These are phyloP conservation scores for Masnerella sp. DNA, from an alignment of 2,888 invertebrate species.

Conservation along the genomic window DNA sequence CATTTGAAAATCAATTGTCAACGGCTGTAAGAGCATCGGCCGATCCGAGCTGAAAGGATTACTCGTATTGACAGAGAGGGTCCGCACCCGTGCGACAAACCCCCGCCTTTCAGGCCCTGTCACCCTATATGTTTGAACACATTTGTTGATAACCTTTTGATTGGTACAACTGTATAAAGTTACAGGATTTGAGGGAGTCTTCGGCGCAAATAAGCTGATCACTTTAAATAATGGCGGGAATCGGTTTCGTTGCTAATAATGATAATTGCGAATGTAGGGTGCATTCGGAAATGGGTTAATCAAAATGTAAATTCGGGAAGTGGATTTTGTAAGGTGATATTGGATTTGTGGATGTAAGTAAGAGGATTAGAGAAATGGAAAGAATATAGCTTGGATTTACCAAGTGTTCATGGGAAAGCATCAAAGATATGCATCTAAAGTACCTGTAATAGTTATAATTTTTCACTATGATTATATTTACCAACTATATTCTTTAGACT, in stretches of 20 bases:
- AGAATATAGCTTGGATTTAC: no score
- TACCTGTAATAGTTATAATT: no score
- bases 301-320: slow-evolving; percentile 25
- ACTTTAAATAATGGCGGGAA: slow-evolving; percentile 38
- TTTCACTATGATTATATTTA: no score
- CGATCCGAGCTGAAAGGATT: slow-evolving; percentile 72
- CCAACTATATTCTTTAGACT: no score
- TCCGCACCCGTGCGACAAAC: slow-evolving; percentile 53
- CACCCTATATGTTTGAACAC: slow-evolving; percentile 77
- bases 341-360: no score
- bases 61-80: slow-evolving; percentile 71
- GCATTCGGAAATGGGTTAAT: slow-evolving; percentile 19
- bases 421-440: no score
- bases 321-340: background rate
- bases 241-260: slow-evolving; percentile 40
- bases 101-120: slow-evolving; percentile 65
- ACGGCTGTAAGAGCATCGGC: slow-evolving; percentile 71
- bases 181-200: slow-evolving; percentile 67
- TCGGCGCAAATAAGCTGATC: slow-evolving; percentile 54
- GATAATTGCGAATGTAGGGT: slow-evolving; percentile 19
- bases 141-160: slow-evolving; percentile 74
- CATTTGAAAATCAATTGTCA: slow-evolving; percentile 72
- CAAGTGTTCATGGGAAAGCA: no score
- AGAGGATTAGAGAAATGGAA: no score
- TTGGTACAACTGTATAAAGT: slow-evolving; percentile 63